phyloP scores from a whole-genome alignment of 2,113 vertebrate genomes.

The cattle (Bos taurus) region DNA sequence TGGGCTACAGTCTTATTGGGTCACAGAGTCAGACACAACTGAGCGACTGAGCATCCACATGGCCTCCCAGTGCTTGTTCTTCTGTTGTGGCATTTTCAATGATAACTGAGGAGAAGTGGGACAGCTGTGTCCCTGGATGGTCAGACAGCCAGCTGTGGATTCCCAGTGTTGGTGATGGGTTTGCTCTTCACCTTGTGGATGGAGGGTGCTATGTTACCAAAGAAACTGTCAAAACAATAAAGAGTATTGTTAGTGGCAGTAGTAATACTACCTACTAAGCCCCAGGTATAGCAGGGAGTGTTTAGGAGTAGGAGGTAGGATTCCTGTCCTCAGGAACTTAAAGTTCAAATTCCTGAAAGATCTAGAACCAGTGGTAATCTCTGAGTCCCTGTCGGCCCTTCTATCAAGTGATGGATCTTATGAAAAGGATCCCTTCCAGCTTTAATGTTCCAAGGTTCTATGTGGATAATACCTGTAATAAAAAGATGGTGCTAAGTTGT shows the following conservation, averaged over 20 bases:
- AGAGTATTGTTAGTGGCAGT: neutral
- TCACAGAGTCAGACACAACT: neutral
- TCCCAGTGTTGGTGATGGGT: neutral
- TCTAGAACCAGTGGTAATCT: neutral
- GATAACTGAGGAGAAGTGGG: neutral
- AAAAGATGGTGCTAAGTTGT: neutral
- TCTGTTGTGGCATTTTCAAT: neutral
- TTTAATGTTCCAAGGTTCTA: neutral
- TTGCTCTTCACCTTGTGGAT: conserved; percentile 3
- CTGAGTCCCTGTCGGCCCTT: neutral
- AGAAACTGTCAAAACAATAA: neutral
- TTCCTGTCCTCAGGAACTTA: neutral
- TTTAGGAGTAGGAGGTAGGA: neutral
- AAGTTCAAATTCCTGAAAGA: neutral
- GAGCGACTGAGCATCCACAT: neutral
- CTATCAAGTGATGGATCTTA: neutral
- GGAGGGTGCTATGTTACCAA: conserved; percentile 1
- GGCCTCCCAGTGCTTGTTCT: neutral
- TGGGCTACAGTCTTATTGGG: neutral
- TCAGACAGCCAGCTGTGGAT: neutral
- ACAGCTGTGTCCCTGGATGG: neutral
- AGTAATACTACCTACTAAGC: neutral
- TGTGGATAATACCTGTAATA: neutral
- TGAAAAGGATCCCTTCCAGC: neutral
- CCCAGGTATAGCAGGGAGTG: neutral